Percentiles rank a stretch among this genome's conserved stretches.
phyloP scores from a whole-genome alignment of 2,888 invertebrate genomes.

The Oligia latruncula region DNA sequence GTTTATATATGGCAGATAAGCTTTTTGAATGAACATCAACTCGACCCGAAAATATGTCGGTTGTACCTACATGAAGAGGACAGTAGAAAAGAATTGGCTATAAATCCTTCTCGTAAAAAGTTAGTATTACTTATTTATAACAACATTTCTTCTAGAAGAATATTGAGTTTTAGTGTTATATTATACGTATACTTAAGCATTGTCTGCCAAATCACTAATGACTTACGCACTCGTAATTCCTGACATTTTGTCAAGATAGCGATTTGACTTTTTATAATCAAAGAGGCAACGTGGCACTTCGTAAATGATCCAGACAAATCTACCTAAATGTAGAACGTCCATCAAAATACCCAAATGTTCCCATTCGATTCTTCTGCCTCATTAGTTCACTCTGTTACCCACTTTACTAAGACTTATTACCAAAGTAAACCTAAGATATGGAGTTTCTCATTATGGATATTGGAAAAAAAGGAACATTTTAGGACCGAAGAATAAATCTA shows the following conservation, averaged over 20 bases:
- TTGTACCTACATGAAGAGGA: not conserved
- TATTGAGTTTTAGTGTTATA: not conserved
- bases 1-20: not conserved
- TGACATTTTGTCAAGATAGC: conserved; percentile 22
- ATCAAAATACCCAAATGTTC: conserved; percentile 59
- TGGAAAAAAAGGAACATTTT: conserved; percentile 36
- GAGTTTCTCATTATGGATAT: conserved; percentile 52
- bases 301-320: conserved; percentile 54
- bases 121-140: not conserved
- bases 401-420: conserved; percentile 56
- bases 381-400: conserved; percentile 53
- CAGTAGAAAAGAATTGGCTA: not conserved
- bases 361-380: conserved; percentile 54
- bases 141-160: conserved; percentile 3
- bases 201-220: conserved; percentile 40
- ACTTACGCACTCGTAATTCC: conserved; percentile 26
- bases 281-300: conserved; percentile 36
- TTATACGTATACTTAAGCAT: not conserved
- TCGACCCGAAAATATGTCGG: not conserved
- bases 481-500: conserved; percentile 45
- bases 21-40: not conserved
- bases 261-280: conserved; percentile 43
- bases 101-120: conserved; percentile 13
- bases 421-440: conserved; percentile 47
- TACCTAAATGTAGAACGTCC: conserved; percentile 43